A percentile compares a stretch with the other conserved stretches of the same genome.
These are phyloP conservation scores for Drosophila sproati DNA, from an alignment of 1,140 invertebrate species.

Conservation along the genomic window DNA sequence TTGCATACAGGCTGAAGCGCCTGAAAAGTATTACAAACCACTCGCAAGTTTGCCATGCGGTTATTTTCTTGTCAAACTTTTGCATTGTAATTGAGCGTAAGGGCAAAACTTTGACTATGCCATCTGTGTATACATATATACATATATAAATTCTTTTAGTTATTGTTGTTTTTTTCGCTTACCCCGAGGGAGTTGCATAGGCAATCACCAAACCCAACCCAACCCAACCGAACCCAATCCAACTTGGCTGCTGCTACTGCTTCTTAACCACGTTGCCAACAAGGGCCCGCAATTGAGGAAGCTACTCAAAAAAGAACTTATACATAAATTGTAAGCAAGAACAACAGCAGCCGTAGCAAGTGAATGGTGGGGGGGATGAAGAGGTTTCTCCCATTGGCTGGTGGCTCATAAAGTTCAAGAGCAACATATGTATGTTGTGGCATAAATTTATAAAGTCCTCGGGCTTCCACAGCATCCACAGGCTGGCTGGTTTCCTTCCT, in stretches of 20 bases:
- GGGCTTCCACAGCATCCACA: constrained; percentile 2
- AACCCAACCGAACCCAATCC: constrained; percentile 23
- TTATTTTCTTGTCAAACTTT: constrained; percentile 79
- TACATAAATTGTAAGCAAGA: constrained; percentile 53
- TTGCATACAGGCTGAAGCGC: not conserved
- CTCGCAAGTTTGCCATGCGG: constrained; percentile 69
- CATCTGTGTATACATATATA: constrained; percentile 5
- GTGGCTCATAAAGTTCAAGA: constrained; percentile 58
- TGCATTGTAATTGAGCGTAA: constrained; percentile 83
- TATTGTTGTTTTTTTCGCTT: constrained; percentile 7
- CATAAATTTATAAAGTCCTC: constrained; percentile 70
- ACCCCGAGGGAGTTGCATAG: constrained; percentile 36
- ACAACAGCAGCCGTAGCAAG: constrained; percentile 35
- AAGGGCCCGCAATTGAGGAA: constrained; percentile 70
- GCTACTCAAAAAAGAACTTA: constrained; percentile 73
- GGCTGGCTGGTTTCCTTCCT: not conserved
- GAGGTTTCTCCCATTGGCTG: constrained; percentile 3
- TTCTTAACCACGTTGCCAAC: constrained; percentile 63
- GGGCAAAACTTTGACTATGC: constrained; percentile 74
- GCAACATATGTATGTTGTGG: constrained; percentile 79
- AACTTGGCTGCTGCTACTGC: constrained; percentile 69
- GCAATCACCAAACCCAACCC: constrained; percentile 13
- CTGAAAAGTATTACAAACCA: constrained; percentile 48
- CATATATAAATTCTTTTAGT: constrained; percentile 14
- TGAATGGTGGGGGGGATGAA: constrained; percentile 5